Conservation (phyloP, 2,797 vertebrate genomes). For the Epinephelus coioides region DNA sequence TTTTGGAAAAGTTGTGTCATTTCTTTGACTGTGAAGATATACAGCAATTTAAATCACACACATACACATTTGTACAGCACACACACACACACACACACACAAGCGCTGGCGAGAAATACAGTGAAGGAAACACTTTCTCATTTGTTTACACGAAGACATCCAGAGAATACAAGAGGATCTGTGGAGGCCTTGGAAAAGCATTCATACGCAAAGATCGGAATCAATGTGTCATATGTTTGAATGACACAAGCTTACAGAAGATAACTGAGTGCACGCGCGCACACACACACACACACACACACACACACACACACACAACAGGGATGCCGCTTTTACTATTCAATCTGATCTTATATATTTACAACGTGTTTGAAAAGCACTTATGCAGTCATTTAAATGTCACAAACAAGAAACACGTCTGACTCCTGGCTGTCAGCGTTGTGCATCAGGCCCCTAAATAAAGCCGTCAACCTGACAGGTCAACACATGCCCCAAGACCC, state of each 20-base stretch:
- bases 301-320: neutral
- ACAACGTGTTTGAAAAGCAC: neutral
- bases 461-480: constrained; percentile 56
- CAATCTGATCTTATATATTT: neutral
- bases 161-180: constrained; percentile 10
- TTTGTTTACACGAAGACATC: constrained; percentile 47
- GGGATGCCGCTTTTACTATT: neutral
- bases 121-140: constrained; percentile 33
- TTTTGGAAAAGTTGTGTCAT: constrained; percentile 42
- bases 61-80: neutral
- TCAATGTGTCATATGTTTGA: constrained; percentile 34
- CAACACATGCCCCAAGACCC: constrained; percentile 16
- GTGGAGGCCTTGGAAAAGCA: neutral
- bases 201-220: constrained; percentile 8
- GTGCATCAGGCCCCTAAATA: constrained; percentile 15
- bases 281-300: neutral
- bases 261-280: neutral
- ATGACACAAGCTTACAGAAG: neutral
- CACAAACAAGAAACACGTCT: neutral
- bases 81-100: neutral
- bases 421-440: neutral
- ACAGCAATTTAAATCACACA: constrained; percentile 17
- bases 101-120: constrained; percentile 7
- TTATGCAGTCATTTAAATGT: neutral
- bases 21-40: constrained; percentile 17